phyloP scores from a whole-genome alignment of 1,140 invertebrate species.

The Catajapyx aquilonaris region DNA sequence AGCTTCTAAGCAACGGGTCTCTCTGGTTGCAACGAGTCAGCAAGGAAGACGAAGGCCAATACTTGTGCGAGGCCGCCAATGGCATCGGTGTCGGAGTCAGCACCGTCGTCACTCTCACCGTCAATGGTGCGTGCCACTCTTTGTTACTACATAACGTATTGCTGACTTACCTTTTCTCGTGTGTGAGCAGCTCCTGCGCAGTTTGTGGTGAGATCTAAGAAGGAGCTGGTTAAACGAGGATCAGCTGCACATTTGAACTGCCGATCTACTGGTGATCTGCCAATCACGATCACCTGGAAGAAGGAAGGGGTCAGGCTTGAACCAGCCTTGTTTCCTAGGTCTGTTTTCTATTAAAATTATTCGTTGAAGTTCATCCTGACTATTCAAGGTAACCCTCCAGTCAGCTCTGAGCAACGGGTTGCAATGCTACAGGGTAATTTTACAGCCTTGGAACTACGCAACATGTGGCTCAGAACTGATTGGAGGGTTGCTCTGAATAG shows the following conservation, averaged over 20 bases:
- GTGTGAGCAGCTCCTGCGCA: conserved; percentile 12
- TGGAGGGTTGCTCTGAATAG: no score
- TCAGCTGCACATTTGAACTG: conserved; percentile 9
- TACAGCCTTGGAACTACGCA: no score
- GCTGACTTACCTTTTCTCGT: neutral
- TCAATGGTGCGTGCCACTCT: conserved; percentile 19
- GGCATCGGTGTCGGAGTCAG: conserved; percentile 23
- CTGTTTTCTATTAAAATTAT: no score
- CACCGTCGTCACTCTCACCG: conserved; percentile 23
- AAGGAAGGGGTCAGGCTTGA: conserved; percentile 9
- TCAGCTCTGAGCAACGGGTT: no score
- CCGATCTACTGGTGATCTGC: conserved; percentile 11
- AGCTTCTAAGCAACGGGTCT: conserved; percentile 22
- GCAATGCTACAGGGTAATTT: no score
- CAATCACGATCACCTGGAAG: conserved; percentile 14
- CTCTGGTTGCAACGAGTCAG: conserved; percentile 22
- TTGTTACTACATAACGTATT: neutral
- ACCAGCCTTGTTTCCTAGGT: conserved; percentile 1
- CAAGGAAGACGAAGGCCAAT: conserved; percentile 23
- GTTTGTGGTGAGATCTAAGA: conserved; percentile 10
- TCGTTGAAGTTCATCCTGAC: no score
- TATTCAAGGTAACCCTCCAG: no score
- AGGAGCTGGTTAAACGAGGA: conserved; percentile 10
- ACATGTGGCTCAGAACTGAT: no score
- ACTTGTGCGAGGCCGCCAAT: conserved; percentile 28